Evolutionary conservation across 2,888 invertebrate species (phyloP).

Genomic region (Priocnemis perturbator): DNA sequence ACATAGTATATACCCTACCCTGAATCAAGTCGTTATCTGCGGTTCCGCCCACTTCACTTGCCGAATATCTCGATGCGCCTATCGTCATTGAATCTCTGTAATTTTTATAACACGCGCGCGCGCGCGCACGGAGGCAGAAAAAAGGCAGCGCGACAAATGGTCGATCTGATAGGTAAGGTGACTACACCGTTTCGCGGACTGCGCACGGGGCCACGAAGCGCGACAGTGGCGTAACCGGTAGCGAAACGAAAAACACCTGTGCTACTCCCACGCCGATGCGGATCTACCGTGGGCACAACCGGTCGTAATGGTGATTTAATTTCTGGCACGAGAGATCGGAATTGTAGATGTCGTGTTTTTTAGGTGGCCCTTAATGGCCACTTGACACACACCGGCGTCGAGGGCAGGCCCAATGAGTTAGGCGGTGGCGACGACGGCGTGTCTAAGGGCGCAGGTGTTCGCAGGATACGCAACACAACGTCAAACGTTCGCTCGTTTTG

Average conservation of each 20-base stretch:
- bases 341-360: conserved; percentile 59
- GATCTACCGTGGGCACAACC: conserved; percentile 60
- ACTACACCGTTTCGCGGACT: conserved; percentile 14
- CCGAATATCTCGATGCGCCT: no score
- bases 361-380: conserved; percentile 65
- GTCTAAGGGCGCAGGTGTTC: conserved; percentile 30
- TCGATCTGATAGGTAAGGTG: no score
- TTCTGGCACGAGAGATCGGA: conserved; percentile 65
- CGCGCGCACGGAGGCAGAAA: background rate
- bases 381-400: conserved; percentile 61
- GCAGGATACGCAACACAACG: conserved; percentile 16
- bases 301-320: conserved; percentile 71
- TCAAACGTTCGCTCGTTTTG: conserved; percentile 38
- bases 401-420: conserved; percentile 25
- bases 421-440: conserved; percentile 12
- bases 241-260: conserved; percentile 64
- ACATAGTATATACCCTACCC: no score
- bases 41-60: no score
- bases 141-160: no score
- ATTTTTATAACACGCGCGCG: background rate
- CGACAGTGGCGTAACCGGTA: conserved; percentile 46
- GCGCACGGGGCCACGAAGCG: conserved; percentile 2
- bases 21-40: no score
- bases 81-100: no score
- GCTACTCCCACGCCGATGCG: conserved; percentile 66